Base-by-base conservation (phyloP, 2,113 vertebrate species). In the Hirundichthys speculiger region DNA sequence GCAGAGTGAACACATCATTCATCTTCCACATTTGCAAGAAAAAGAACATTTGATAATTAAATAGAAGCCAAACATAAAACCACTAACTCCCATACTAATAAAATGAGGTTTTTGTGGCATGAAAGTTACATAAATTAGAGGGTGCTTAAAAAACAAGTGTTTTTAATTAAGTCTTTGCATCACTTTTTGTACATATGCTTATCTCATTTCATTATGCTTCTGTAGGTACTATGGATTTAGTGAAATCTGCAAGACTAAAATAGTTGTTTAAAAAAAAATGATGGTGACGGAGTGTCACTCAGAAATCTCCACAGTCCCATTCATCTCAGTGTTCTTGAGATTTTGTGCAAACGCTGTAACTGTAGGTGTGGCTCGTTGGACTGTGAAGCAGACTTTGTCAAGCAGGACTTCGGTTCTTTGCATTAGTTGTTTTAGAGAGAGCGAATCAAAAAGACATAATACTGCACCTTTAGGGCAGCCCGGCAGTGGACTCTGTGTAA, bases 1-100 rank as follows among this genome's bases (percentile, higher is more conserved):
- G 70, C 18, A 5, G 58, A 82, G 54, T 24, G 64, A 43, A 41
- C 73, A 63, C 62, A 69, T 75, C 77, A 60, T 82, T 88, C 49
- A 59, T 79, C 77, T 73, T 48, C 50, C 59, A 50, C 43, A 40
- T 55, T 39, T 40, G 47, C 19, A 55, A 61, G 48, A 50, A 80
- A 69, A 46, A n/a, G n/a, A 73, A 53, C 68, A 55, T 38, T 72
- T 67, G 69, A 64, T 63, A 49, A 58, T 69, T 68, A n/a, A 78
- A 62, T 55, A 18, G 65, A 54, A 43, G 46, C 30, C 20, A 59
- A 53, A 64, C 63, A 58, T 65, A 49, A 78, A 81, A 77, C 39
- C 46, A 53, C 48, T 25, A 63, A 65, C 66, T 72, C 34, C n/a
- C 22, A 58, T 64, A 47, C 8, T 34, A 34, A 34, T 34, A 34